Evolutionary conservation across 2,888 invertebrate species (phyloP), one percentile per base, ranked within the genome.

Genomic region (Gymnosoma rotundatum): DNA sequence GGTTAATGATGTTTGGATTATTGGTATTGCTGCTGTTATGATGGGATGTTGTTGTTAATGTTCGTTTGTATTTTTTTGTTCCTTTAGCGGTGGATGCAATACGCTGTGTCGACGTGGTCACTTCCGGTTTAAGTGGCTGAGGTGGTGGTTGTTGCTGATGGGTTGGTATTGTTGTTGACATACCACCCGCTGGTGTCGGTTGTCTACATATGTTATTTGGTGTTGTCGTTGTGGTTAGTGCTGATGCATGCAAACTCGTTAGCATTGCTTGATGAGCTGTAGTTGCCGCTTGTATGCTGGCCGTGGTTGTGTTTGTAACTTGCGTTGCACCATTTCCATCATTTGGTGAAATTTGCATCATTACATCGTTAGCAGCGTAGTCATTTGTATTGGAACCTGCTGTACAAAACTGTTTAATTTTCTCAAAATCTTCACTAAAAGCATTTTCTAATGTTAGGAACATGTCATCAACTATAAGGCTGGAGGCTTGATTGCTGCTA

Each of bases 351-450:
- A 92, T 90, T 87, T 92, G 92, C 92, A 92, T 91, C 45, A 92
- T 89, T n/a, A 92, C 89, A 61, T 86, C 90, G 42, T 66, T 86
- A n/a, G 79, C 73, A 32, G 70, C 56, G 4, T 90, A 90, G 32
- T 92, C 92, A 8, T 90, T 90, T 61, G 80, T 90, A 87, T 94
- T 91, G 6, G 89, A 87, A 5, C 90, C 88, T 8, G 90, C 88
- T 20, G 89, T 87, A 92, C 96, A 94, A 92, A 94, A 95, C 88
- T 96, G 94, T 90, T 97, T 97, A 82, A 97, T 93, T 90, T 97
- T 97, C 90, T 97, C 97, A 89, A 96, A 97, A 89, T 97, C 97
- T 87, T 96, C 96, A 0, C 96, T 95, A 88, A 92, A 92, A 66
- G 92, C 92, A 80, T 91, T 90, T 88, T 92, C 92, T 81, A 92